Percentiles rank a stretch among this genome's conserved stretches.
Conservation (phyloP, 2,888 invertebrate genomes). For the Aricia artaxerxes region DNA sequence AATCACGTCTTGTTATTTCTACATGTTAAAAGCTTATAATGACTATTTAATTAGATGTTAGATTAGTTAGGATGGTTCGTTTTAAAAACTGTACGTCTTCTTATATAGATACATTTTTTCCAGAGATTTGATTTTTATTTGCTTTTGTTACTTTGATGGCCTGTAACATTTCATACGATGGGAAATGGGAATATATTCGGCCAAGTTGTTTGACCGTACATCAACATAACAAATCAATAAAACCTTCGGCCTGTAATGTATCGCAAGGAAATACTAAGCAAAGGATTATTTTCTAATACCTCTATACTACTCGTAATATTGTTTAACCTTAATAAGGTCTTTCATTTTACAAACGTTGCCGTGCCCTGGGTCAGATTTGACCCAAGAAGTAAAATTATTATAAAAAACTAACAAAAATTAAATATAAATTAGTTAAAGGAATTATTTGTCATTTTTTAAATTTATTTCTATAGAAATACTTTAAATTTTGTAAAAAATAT, state of each 20-base stretch:
- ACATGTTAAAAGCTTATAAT: neutral
- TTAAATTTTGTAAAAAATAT: no score
- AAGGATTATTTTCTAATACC: neutral
- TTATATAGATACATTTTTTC: neutral
- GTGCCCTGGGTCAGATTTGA: neutral
- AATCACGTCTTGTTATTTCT: no score
- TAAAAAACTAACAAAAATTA: no score
- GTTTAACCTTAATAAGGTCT: neutral
- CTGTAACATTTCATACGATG: neutral
- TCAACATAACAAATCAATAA: conserved; percentile 24
- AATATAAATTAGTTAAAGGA: no score
- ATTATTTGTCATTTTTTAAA: no score
- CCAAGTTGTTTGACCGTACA: neutral
- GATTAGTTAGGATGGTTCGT: neutral
- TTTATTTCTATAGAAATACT: no score
- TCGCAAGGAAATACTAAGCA: neutral
- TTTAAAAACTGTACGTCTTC: neutral
- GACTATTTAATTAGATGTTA: neutral
- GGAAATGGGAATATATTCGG: neutral
- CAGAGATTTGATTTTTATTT: neutral
- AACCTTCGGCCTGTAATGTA: neutral
- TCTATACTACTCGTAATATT: no score
- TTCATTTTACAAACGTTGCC: neutral
- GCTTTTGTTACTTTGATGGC: conserved; percentile 4
- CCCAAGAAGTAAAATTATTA: neutral